Base-by-base conservation (phyloP, 2,888 invertebrate genomes). In the Myathropa florea region DNA sequence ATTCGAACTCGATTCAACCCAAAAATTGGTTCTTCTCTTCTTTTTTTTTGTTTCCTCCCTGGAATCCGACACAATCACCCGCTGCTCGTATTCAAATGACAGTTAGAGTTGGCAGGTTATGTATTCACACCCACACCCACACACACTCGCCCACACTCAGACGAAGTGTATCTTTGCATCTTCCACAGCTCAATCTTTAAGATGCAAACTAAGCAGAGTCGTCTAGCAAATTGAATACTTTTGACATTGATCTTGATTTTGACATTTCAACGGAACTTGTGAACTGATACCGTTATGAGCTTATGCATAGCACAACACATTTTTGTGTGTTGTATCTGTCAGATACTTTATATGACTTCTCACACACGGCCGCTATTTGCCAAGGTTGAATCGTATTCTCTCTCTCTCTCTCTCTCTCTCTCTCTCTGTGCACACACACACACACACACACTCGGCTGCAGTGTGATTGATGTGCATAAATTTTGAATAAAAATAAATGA, bases 211-310 rank as follows among this genome's bases (percentile, higher is more conserved):
- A 39, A 39, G 39, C 23, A 59, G 30, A 36, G 4, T 46, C 61
- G 53, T 28, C 76, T 63, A 46, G 63, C 55, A 82, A 83, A 77
- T 39, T 75, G 70, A 75, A 81, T 70, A 75, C 67, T 39, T 77
- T 46, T 78, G 83, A 78, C 83, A 83, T 78, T 83, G 78, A 83
- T 83, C 83, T 78, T 83, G 83, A 83, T 73, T 83, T 83, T 77
- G 82, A 64, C 76, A 76, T 68, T 80, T 57, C 36, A 70, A 61
- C 68, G 4, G 46, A 60, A 70, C 14, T 14, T 14, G 14, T n/a
- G n/a, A 46, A 18, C 46, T 7, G 46, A 46, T 18, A 7, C 46
- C 46, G 18, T 46, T 46, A 46, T 46, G 46, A 46, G 18, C 18
- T n/a, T 18, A 46, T 46, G 46, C 46, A 46, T 7, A 46, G 46